These are phyloP conservation scores for Notarius quadriscutis DNA, from an alignment of 2,113 vertebrate species.

Conservation along the genomic window DNA sequence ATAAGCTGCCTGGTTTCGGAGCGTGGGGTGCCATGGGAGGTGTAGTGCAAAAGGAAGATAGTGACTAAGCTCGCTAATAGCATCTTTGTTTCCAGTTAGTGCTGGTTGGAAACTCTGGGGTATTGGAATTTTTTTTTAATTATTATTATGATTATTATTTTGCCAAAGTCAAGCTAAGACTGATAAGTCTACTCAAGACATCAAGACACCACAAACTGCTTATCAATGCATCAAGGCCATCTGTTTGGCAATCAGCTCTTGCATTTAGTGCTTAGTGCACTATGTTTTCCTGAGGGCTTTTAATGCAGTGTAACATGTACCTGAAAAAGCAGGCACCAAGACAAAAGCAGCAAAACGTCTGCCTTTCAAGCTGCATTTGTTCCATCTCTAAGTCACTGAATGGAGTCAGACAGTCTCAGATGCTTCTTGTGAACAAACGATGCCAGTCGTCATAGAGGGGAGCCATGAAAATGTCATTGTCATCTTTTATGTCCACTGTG, in stretches of 20 bases:
- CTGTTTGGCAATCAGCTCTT: conserved; percentile 49
- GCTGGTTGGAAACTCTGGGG: conserved; percentile 69
- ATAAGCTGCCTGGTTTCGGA: conserved; percentile 82
- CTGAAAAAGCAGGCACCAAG: conserved; percentile 59
- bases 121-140: conserved; percentile 63
- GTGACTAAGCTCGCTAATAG: conserved; percentile 79
- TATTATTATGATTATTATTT: conserved; percentile 8
- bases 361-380: conserved; percentile 71
- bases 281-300: conserved; percentile 57
- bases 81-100: conserved; percentile 77
- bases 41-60: conserved; percentile 78
- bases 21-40: conserved; percentile 86
- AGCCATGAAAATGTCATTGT: conserved; percentile 68
- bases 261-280: conserved; percentile 20
- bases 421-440: conserved; percentile 65
- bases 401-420: conserved; percentile 63
- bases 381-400: conserved; percentile 70
- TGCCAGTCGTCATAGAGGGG: conserved; percentile 56
- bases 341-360: conserved; percentile 64
- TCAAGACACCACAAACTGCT: conserved; percentile 52
- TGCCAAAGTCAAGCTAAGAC: conserved; percentile 70
- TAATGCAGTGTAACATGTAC: conserved; percentile 49
- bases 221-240: conserved; percentile 65
- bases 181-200: conserved; percentile 67
- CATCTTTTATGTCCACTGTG: conserved; percentile 68